Conservation (phyloP, 2,888 invertebrate species). For the Notodromas monacha region DNA sequence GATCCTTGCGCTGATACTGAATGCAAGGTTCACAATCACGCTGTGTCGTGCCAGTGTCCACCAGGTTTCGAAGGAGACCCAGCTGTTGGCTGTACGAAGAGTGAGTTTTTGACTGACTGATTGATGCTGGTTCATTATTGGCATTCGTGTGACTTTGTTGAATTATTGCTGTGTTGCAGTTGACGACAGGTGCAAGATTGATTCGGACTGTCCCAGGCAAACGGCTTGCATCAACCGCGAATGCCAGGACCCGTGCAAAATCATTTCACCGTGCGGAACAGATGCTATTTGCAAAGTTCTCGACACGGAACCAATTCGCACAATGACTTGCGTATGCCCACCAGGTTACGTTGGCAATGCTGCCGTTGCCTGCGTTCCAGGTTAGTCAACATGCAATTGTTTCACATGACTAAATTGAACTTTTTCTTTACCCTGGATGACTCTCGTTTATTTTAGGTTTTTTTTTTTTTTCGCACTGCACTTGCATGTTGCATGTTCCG, state of each 20-base stretch:
- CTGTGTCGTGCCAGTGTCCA: constrained; percentile 41
- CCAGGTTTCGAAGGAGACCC: constrained; percentile 24
- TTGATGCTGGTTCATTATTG: no score
- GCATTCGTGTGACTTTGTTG: no score
- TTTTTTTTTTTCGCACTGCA: no score
- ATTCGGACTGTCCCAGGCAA: constrained; percentile 54
- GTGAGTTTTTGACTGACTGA: no score
- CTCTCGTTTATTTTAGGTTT: constrained; percentile 8
- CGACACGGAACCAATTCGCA: constrained; percentile 47
- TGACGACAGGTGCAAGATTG: constrained; percentile 35
- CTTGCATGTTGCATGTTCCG: no score
- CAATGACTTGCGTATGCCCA: constrained; percentile 62
- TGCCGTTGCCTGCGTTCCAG: constrained; percentile 9
- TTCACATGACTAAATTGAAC: no score
- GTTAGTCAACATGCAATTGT: constrained; percentile 7
- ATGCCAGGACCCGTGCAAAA: constrained; percentile 51
- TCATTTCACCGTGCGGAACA: constrained; percentile 38
- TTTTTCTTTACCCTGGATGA: no score
- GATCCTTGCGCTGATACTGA: constrained; percentile 20
- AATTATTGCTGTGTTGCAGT: constrained; percentile 22
- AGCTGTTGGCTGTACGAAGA: constrained; percentile 10
- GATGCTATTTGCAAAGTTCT: constrained; percentile 13
- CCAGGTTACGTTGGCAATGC: constrained; percentile 22
- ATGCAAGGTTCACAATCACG: constrained; percentile 14
- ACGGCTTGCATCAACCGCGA: constrained; percentile 51